Evolutionary conservation across 2,888 invertebrate species (phyloP), one percentile per base, ranked within the genome.

Genomic region (Seira ritae): DNA sequence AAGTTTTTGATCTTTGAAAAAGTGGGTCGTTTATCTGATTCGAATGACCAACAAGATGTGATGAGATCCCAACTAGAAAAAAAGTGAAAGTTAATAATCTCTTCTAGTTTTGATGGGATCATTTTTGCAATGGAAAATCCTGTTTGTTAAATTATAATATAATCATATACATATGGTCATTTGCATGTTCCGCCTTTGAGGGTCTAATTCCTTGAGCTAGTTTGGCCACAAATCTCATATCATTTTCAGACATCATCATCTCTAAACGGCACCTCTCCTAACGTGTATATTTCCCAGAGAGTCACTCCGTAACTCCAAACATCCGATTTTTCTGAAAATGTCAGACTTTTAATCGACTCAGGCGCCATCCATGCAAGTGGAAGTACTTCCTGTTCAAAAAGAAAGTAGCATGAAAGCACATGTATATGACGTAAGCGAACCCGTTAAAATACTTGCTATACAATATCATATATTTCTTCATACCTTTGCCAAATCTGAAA

Each of bases 1-100:
- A 74, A 80, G 17, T 37, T 80, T 70, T 80, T 80, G 1, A 80
- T 74, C 65, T 74, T 80, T 6, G 80, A 80, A 17, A 80, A 80
- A 2, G 70, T 70, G 3, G 80, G 80, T 19, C 80, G 15, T 3
- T 46, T 1, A 8, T 74, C 19, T 4, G 68, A 10, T 24, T 80
- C 31, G 37, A 66, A 75, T 12, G 46, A 12, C 80, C 74, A 80
- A 22, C 80, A 80, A 3, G 80, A 80, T 4, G 10, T 62, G 50
- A 75, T 50, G 3, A 80, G 69, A 12, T 75, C 62, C 74, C 74
- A 80, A n/a, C 80, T 80, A 22, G 31, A 8, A 19, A 2, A 74
- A n/a, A 17, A 60, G 8, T 37, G 12, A 50, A 75, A 6, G 4
- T n/a, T 22, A 23, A 6, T 8, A n/a, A n/a, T 50, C 2, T 37